phyloP scores from a whole-genome alignment of 2,888 invertebrate genomes.

The Eugnorisma glareosa region DNA sequence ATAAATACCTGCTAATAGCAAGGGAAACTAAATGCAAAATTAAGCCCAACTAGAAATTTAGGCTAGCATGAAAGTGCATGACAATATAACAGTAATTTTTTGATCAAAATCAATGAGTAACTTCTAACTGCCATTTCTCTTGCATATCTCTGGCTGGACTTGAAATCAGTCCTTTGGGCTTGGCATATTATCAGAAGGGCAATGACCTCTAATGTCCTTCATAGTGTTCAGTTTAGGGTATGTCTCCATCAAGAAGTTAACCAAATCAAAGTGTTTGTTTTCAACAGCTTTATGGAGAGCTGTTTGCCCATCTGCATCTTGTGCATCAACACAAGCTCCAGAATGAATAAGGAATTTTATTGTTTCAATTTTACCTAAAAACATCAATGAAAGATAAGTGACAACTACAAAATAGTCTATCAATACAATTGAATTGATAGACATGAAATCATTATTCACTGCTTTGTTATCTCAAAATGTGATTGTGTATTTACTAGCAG shows the following conservation, averaged over 20 bases:
- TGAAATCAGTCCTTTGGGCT: constrained; percentile 37
- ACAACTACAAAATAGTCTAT: constrained; percentile 10
- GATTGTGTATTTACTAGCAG: constrained; percentile 31
- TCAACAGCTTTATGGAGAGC: constrained; percentile 94
- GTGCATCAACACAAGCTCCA: constrained; percentile 91
- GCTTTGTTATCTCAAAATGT: constrained; percentile 36
- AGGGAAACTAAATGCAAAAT: constrained; percentile 31
- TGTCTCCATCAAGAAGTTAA: constrained; percentile 81
- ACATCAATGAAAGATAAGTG: constrained; percentile 18
- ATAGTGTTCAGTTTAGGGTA: constrained; percentile 79
- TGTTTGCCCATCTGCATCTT: constrained; percentile 95
- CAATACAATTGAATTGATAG: constrained; percentile 14
- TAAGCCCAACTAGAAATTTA: constrained; percentile 27
- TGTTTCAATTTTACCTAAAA: constrained; percentile 91
- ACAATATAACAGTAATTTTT: constrained; percentile 14
- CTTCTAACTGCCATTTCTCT: neutral
- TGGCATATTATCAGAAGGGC: constrained; percentile 70
- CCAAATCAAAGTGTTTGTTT: constrained; percentile 87
- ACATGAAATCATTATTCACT: constrained; percentile 25
- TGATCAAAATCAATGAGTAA: constrained; percentile 17
- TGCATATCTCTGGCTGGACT: constrained; percentile 18
- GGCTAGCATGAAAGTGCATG: constrained; percentile 23
- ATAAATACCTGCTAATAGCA: constrained; percentile 39
- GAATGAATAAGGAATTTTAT: constrained; percentile 92
- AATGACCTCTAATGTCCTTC: constrained; percentile 84